Conservation (phyloP, 2,888 invertebrate genomes). For the Catocala fraxini region DNA sequence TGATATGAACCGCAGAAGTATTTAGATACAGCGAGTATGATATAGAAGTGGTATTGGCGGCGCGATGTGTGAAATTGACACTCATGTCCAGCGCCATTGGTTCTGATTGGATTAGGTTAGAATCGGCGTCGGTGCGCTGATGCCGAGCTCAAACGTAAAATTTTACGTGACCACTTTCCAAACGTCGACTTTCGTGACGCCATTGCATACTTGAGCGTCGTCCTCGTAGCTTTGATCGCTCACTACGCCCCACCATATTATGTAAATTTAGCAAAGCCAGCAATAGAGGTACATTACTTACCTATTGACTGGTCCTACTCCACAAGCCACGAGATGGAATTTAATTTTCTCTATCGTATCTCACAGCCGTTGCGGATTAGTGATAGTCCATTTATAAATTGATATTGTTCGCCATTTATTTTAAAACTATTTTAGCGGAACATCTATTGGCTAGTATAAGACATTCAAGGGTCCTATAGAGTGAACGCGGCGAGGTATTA, state of each 20-base stretch:
- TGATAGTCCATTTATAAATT: constrained; percentile 33
- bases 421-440: constrained; percentile 14
- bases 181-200: constrained; percentile 77
- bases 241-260: constrained; percentile 70
- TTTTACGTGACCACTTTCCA: constrained; percentile 86
- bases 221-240: constrained; percentile 68
- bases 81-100: constrained; percentile 78
- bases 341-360: constrained; percentile 55
- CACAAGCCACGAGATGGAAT: constrained; percentile 54
- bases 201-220: constrained; percentile 74
- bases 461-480: constrained; percentile 53
- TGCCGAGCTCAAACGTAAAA: constrained; percentile 81
- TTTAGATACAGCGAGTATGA: constrained; percentile 31
- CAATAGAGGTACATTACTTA: constrained; percentile 60
- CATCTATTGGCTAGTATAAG: constrained; percentile 34
- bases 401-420: constrained; percentile 15
- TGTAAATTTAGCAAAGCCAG: constrained; percentile 73
- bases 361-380: constrained; percentile 38
- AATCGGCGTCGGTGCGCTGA: constrained; percentile 78
- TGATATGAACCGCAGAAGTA: constrained; percentile 15
- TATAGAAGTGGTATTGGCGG: constrained; percentile 50
- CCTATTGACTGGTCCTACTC: constrained; percentile 55
- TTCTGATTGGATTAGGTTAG: constrained; percentile 85
- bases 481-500: constrained; percentile 63
- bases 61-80: constrained; percentile 78